These are phyloP conservation scores for Cheilosia scutellata DNA, from an alignment of 2,888 invertebrate genomes.

Conservation along the genomic window DNA sequence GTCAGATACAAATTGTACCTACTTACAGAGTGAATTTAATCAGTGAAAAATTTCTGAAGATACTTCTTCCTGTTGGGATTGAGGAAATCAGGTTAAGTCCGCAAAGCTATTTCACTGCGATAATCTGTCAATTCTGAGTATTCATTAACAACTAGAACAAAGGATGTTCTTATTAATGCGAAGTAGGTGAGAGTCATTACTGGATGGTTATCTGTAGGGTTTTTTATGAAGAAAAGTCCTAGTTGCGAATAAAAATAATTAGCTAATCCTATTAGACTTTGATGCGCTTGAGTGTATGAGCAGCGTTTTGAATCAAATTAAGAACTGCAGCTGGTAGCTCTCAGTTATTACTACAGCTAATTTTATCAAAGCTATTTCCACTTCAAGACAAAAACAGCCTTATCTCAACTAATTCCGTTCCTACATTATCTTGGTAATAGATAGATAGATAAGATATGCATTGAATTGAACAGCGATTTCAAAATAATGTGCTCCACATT, in stretches of 20 bases:
- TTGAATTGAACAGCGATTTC: too few species aligned
- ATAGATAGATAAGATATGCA: too few species aligned
- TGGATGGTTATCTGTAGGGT: slow-evolving; percentile 7
- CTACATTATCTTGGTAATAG: too few species aligned
- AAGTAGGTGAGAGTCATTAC: not conserved
- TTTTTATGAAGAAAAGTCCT: not conserved
- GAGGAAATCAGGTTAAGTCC: not conserved
- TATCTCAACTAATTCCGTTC: too few species aligned
- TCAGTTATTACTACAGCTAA: too few species aligned
- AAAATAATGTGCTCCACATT: too few species aligned
- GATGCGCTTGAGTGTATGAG: too few species aligned
- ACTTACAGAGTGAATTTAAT: not conserved
- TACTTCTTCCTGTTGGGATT: not conserved
- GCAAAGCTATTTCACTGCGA: not conserved
- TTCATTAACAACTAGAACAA: slow-evolving; percentile 13
- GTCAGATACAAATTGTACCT: slow-evolving; percentile 19
- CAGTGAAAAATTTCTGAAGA: not conserved
- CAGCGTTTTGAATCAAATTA: too few species aligned
- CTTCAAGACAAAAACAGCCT: too few species aligned
- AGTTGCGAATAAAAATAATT: slow-evolving; percentile 23
- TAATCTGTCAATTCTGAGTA: slow-evolving; percentile 28
- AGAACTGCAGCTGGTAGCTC: too few species aligned
- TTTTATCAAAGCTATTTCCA: too few species aligned
- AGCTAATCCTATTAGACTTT: not conserved
- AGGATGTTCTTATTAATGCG: not conserved